A percentile compares a stretch with the other conserved stretches of the same genome.
phyloP scores from a whole-genome alignment of 2,113 vertebrate species.

The Eretmodus cyanostictus region DNA sequence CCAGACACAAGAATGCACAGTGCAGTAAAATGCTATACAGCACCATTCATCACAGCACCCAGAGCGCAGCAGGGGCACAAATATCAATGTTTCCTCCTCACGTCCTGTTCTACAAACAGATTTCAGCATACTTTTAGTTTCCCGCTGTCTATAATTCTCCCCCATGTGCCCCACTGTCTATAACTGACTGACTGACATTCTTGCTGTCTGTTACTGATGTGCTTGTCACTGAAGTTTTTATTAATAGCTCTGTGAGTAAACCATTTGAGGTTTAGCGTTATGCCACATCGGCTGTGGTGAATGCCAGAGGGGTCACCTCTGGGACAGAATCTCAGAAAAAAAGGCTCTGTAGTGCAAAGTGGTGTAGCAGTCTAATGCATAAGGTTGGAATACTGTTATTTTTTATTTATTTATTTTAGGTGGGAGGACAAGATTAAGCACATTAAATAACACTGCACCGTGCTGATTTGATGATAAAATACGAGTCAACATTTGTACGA shows the following conservation, averaged over 20 bases:
- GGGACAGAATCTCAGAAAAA: conserved; percentile 11
- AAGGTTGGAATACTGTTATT: not conserved
- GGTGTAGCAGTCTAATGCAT: not conserved
- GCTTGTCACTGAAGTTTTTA: conserved; percentile 32
- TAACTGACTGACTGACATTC: conserved; percentile 2
- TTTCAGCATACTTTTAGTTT: conserved; percentile 23
- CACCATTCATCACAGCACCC: conserved; percentile 55
- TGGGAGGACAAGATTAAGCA: not conserved
- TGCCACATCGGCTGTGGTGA: not conserved
- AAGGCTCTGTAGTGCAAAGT: not conserved
- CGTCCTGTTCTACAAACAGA: conserved; percentile 32
- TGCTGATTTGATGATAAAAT: not conserved
- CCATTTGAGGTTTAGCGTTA: conserved; percentile 55
- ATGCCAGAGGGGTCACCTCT: conserved; percentile 42
- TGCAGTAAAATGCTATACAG: conserved; percentile 43
- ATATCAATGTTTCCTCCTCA: conserved; percentile 24
- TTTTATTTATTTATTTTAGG: not conserved
- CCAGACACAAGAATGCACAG: conserved; percentile 41
- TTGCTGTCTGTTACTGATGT: not conserved
- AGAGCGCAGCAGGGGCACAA: conserved; percentile 18
- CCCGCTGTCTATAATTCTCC: not conserved
- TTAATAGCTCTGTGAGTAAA: conserved; percentile 60
- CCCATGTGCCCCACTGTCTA: not conserved
- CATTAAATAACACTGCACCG: not conserved
- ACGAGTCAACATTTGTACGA: conserved; percentile 22